These are phyloP conservation scores for Hyposoter didymator DNA, from an alignment of 2,888 invertebrate genomes.

Conservation along the genomic window DNA sequence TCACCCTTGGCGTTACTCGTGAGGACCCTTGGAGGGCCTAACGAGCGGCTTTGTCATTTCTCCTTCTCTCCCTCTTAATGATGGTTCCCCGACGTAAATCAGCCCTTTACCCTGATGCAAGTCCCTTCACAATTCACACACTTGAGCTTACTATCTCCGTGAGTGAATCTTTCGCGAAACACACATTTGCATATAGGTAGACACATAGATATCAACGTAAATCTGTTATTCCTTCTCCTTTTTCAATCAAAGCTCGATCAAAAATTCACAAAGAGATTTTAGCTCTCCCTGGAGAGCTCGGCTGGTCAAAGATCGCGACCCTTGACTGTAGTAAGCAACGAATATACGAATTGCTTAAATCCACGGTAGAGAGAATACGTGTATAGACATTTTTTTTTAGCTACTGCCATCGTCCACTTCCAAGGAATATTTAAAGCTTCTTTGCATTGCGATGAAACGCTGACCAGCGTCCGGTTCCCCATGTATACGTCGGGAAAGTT, in stretches of 20 bases:
- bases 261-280: conserved; percentile 67
- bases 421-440: conserved; percentile 73
- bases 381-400: conserved; percentile 52
- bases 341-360: conserved; percentile 43
- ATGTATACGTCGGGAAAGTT: conserved; percentile 67
- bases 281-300: conserved; percentile 22
- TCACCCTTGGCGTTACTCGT: conserved; percentile 83
- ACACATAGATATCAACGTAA: conserved; percentile 26
- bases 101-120: conserved; percentile 37
- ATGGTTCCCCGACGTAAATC: conserved; percentile 78
- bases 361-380: conserved; percentile 4
- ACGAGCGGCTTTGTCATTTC: conserved; percentile 84
- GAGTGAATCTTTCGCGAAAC: conserved; percentile 41
- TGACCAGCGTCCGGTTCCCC: conserved; percentile 78
- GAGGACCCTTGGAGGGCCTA: conserved; percentile 83
- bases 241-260: conserved; percentile 61
- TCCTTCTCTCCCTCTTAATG: conserved; percentile 79
- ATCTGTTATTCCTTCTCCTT: conserved; percentile 54
- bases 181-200: conserved; percentile 17
- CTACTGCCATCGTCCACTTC: conserved; percentile 63
- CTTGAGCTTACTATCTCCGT: conserved; percentile 9
- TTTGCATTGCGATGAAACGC: conserved; percentile 77
- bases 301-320: conserved; percentile 56
- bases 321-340: conserved; percentile 52
- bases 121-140: conserved; percentile 38